phyloP scores from a whole-genome alignment of 2,797 vertebrate species.

The Enteromius thamalakanensis region DNA sequence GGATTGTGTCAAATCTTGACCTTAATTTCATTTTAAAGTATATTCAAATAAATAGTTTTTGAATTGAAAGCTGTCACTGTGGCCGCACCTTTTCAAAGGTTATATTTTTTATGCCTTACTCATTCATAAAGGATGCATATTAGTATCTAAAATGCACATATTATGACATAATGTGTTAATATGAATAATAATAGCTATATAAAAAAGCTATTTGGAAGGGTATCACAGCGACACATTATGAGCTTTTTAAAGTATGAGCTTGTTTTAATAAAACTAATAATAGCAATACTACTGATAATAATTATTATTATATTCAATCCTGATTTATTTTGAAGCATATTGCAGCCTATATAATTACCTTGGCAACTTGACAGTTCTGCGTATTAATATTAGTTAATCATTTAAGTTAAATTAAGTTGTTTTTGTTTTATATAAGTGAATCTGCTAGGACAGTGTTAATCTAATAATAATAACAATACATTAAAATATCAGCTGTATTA shows the following conservation, averaged over 20 bases:
- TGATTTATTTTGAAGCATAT: neutral
- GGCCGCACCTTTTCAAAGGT: neutral
- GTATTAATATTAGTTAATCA: neutral
- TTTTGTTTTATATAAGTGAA: neutral
- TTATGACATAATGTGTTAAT: neutral
- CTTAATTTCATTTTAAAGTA: neutral
- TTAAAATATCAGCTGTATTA: neutral
- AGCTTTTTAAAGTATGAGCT: neutral
- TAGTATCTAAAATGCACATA: neutral
- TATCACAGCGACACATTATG: neutral
- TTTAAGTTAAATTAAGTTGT: too few relatives aligned
- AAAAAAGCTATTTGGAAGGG: neutral
- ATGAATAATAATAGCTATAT: neutral
- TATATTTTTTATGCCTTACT: neutral
- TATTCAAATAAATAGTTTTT: neutral
- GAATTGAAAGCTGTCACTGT: neutral
- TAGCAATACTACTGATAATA: neutral
- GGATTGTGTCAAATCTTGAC: neutral
- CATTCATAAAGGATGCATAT: neutral
- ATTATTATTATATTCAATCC: neutral
- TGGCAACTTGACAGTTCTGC: neutral
- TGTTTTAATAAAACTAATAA: neutral
- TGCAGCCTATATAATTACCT: neutral
- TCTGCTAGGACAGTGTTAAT: neutral
- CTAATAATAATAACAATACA: neutral